Base-by-base conservation (phyloP, 2,113 vertebrate genomes). In the Cygnus atratus region DNA sequence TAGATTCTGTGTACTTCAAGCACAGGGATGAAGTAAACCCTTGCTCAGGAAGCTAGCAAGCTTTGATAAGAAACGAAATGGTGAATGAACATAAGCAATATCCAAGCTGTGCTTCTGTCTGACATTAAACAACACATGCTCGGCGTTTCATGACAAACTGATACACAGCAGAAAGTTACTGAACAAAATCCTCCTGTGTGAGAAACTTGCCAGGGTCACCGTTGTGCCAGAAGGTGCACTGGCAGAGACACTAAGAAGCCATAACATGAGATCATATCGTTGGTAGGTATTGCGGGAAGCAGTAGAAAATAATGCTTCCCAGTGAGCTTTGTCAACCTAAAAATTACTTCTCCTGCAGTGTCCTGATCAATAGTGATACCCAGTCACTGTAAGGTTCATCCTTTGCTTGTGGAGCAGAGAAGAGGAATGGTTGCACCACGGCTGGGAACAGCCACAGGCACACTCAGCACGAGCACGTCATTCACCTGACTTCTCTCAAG, bases 111-210 rank as follows among this genome's bases (percentile, higher is more conserved):
- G 84, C 80, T 95, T 96, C 91, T 91, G 84, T 81, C 44, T 95
- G 92, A 92, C 90, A 88, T 96, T 97, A 95, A 97, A 97, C 93
- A 96, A 94, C 93, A 96, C 90, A 96, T 96, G 96, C 57, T 96
- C 86, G 93, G 71, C 14, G 17, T 96, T 96, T 95, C 67, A 41
- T 19, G 88, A 96, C 92, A 93, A 94, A 88, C 68, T 43, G 80
- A 93, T 93, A 73, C 58, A 87, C n/a, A 84, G 70, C 39, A 92
- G 88, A 93, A 88, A 90, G 66, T 93, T 87, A 88, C 0, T 52
- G 95, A 93, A 79, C 70, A 94, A 95, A 94, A 91, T 70, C 22
- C 44, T 96, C 35, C 73, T 87, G 54, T 44, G 35, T 94, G 74
- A 95, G 54, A 76, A 87, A 84, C 58, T 55, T 92, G 80, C 83